Evolutionary conservation across 1,140 invertebrate genomes (phyloP).

Genomic region (Homarus americanus): DNA sequence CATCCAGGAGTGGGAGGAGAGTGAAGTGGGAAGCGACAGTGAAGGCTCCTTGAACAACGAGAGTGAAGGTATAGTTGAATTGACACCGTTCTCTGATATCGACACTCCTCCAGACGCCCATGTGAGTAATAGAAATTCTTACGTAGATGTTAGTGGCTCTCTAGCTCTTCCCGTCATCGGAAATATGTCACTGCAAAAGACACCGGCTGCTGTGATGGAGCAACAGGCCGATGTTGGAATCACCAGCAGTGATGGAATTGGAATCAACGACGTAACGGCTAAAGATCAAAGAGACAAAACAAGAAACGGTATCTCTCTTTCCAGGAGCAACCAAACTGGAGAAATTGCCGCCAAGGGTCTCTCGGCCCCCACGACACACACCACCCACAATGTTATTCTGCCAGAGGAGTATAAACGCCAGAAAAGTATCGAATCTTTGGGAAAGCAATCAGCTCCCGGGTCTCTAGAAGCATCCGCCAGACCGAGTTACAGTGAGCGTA

Average conservation of each 20-base stretch:
- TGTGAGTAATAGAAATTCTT: constrained; percentile 61
- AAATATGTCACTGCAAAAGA: not conserved
- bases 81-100: constrained; percentile 45
- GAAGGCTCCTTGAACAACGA: constrained; percentile 23
- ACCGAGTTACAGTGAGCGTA: constrained; percentile 61
- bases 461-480: constrained; percentile 49
- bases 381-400: constrained; percentile 8
- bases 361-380: constrained; percentile 1
- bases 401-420: constrained; percentile 24
- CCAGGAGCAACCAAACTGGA: constrained; percentile 23
- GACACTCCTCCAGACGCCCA: constrained; percentile 15
- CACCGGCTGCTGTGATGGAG: not conserved
- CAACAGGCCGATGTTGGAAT: not conserved
- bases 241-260: constrained; percentile 32
- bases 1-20: not conserved
- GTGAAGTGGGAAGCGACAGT: not conserved
- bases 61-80: constrained; percentile 20
- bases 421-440: constrained; percentile 55
- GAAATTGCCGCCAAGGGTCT: not conserved
- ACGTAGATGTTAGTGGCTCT: constrained; percentile 26
- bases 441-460: constrained; percentile 56
- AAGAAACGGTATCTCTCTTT: not conserved
- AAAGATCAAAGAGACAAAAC: constrained; percentile 58
- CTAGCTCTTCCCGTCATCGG: constrained; percentile 47
- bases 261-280: constrained; percentile 59